A percentile compares a stretch with the other conserved stretches of the same genome.
These are phyloP conservation scores for Papilio helenus DNA, from an alignment of 1,140 invertebrate genomes.

Conservation along the genomic window DNA sequence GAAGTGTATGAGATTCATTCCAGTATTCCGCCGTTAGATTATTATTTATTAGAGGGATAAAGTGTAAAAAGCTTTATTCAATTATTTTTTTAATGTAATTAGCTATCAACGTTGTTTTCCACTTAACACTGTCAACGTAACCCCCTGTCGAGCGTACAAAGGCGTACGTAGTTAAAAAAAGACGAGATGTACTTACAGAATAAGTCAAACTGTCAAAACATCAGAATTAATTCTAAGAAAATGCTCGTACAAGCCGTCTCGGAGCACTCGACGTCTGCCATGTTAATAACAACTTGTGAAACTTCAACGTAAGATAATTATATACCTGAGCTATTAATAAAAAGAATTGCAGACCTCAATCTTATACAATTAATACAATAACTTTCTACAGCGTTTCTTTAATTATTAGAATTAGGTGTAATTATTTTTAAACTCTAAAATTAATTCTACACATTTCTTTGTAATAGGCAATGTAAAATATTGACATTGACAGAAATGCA, in stretches of 20 bases:
- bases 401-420: neutral
- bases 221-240: conserved; percentile 55
- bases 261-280: conserved; percentile 50
- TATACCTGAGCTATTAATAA: conserved; percentile 39
- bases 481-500: neutral
- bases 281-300: conserved; percentile 57
- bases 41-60: neutral
- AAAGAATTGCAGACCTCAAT: neutral
- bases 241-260: conserved; percentile 48
- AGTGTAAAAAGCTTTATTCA: neutral
- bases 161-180: neutral
- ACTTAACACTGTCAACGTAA: neutral
- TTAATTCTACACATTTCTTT: too few relatives aligned
- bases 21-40: neutral
- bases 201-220: conserved; percentile 50
- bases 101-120: neutral
- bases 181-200: conserved; percentile 29
- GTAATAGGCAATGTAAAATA: neutral
- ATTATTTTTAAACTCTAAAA: neutral
- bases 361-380: neutral
- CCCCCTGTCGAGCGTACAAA: neutral
- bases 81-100: neutral
- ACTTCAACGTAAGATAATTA: conserved; percentile 54
- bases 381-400: neutral
- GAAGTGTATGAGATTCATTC: too few relatives aligned